Percentiles rank a stretch among this genome's conserved stretches.
These are phyloP conservation scores for Theristicus caerulescens DNA, from an alignment of 2,113 vertebrate species.

Conservation along the genomic window DNA sequence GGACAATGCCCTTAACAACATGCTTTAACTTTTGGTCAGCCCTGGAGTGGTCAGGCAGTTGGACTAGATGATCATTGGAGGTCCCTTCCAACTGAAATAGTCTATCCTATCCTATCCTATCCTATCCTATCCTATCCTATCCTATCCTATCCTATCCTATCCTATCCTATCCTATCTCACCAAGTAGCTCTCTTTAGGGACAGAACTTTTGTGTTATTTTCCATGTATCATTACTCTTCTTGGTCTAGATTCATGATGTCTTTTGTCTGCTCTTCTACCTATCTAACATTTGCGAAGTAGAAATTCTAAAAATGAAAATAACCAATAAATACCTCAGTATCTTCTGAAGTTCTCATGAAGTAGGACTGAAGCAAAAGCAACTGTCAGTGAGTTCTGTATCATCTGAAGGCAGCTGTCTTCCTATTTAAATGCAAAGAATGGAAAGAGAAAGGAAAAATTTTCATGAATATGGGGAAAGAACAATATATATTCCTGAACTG, in stretches of 20 bases:
- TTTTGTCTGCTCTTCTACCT: not conserved
- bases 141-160: too few species aligned
- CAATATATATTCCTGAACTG: not conserved
- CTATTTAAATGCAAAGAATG: conserved; percentile 1
- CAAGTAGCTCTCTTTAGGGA: not conserved
- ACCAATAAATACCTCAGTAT: conserved; percentile 52
- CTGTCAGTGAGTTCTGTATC: not conserved
- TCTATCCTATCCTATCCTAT: too few species aligned
- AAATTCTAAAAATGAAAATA: not conserved
- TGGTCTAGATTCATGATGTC: not conserved
- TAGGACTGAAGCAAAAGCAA: not conserved
- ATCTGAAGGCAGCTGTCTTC: conserved; percentile 41
- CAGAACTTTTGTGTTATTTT: not conserved
- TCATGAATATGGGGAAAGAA: not conserved
- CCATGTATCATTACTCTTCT: not conserved
- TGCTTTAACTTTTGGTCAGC: not conserved
- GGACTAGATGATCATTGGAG: not conserved
- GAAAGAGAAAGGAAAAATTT: not conserved
- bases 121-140: too few species aligned
- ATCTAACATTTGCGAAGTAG: not conserved
- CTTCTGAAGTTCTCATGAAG: conserved; percentile 51
- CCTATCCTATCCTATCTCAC: not conserved
- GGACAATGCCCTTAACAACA: not conserved
- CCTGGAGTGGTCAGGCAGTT: not conserved
- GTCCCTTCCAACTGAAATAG: not conserved